These are phyloP conservation scores for Proterorhinus semilunaris DNA, from an alignment of 2,113 vertebrate species.

Conservation along the genomic window DNA sequence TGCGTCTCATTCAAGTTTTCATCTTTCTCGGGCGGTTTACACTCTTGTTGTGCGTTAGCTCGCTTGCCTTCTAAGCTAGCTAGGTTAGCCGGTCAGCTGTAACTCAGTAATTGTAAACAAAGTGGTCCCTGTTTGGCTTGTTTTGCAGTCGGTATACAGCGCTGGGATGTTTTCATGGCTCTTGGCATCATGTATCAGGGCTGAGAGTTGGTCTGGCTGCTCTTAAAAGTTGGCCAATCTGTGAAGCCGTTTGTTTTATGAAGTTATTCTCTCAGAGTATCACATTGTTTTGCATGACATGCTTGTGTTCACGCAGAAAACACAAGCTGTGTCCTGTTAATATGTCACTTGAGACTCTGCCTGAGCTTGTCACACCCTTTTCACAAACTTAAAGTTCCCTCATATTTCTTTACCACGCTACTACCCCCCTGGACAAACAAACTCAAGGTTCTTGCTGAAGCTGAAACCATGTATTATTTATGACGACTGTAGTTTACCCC, in stretches of 20 bases:
- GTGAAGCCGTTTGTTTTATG: not conserved
- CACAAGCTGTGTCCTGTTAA: not conserved
- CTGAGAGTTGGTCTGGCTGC: conserved; percentile 7
- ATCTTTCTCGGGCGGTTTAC: not conserved
- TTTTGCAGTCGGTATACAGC: conserved; percentile 25
- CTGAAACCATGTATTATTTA: conserved; percentile 55
- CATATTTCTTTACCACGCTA: conserved; percentile 6
- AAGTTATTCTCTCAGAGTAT: not conserved
- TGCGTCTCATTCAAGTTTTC: not conserved
- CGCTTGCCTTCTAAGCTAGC: conserved; percentile 40
- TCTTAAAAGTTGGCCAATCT: conserved; percentile 38
- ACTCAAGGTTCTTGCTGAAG: conserved; percentile 19
- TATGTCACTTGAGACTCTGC: too few species aligned
- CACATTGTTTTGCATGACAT: not conserved
- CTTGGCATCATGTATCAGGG: not conserved
- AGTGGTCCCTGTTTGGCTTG: conserved; percentile 16
- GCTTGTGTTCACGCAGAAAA: not conserved
- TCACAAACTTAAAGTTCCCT: conserved; percentile 1
- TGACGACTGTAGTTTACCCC: conserved; percentile 43
- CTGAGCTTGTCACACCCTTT: not conserved
- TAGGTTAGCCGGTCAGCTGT: conserved; percentile 34
- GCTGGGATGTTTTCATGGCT: conserved; percentile 9
- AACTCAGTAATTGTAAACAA: conserved; percentile 19
- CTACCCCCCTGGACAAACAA: conserved; percentile 17
- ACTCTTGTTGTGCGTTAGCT: conserved; percentile 25